phyloP scores from a whole-genome alignment of 2,888 invertebrate species.

The Eupithecia dodoneata region DNA sequence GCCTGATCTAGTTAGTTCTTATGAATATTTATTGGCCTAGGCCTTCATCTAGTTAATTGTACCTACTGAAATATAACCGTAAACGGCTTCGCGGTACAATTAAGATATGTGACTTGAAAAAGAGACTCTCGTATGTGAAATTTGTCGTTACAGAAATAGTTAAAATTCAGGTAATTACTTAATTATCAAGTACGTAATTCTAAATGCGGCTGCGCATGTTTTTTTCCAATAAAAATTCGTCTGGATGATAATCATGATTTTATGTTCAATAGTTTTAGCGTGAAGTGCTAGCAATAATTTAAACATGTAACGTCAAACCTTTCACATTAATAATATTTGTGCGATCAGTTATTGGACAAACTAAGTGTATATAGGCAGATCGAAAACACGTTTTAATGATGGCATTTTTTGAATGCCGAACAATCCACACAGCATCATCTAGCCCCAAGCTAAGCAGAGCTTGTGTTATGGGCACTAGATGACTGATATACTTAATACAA shows the following conservation, averaged over 20 bases:
- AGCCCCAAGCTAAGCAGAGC: too few relatives aligned
- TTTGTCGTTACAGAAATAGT: background rate
- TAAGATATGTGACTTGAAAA: background rate
- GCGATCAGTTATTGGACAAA: background rate
- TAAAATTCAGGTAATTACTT: background rate
- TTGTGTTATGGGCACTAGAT: too few relatives aligned
- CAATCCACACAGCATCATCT: too few relatives aligned
- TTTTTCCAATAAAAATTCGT: too few relatives aligned
- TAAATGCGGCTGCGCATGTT: too few relatives aligned
- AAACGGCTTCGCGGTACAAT: background rate
- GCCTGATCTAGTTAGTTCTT: slow-evolving; percentile 1
- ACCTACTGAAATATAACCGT: background rate
- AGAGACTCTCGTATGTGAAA: background rate
- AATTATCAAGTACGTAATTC: background rate
- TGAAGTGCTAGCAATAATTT: too few relatives aligned
- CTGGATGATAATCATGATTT: too few relatives aligned
- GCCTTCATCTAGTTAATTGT: background rate
- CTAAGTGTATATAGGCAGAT: background rate
- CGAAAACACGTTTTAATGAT: background rate
- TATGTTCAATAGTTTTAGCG: too few relatives aligned
- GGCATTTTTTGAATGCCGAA: too few relatives aligned
- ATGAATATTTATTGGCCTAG: slow-evolving; percentile 8
- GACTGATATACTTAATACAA: too few relatives aligned
- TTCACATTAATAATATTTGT: too few relatives aligned
- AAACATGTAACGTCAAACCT: too few relatives aligned